phyloP scores from a whole-genome alignment of 2,113 vertebrate genomes.

The Hippoglossus stenolepis region DNA sequence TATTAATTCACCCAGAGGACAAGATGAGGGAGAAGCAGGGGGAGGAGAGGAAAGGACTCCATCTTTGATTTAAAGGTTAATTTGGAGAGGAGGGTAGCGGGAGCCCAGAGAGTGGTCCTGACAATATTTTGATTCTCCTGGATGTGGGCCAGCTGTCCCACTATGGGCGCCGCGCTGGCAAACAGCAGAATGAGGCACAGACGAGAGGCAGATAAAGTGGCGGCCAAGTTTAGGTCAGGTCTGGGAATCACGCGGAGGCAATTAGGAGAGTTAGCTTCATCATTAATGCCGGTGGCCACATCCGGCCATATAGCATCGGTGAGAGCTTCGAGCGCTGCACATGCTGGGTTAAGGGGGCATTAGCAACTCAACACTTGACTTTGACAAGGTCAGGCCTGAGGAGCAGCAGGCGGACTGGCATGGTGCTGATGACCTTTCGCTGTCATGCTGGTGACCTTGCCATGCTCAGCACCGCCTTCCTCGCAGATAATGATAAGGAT shows the following conservation, averaged over 20 bases:
- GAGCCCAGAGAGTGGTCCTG: constrained; percentile 65
- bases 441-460: constrained; percentile 72
- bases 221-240: constrained; percentile 68
- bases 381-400: constrained; percentile 75
- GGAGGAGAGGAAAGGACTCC: constrained; percentile 61
- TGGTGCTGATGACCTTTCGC: constrained; percentile 67
- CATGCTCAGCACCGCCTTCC: constrained; percentile 37
- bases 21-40: constrained; percentile 63
- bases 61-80: constrained; percentile 82
- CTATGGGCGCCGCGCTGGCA: constrained; percentile 31
- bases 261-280: constrained; percentile 73
- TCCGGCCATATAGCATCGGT: constrained; percentile 35
- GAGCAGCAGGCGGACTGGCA: constrained; percentile 71
- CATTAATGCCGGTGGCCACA: constrained; percentile 65
- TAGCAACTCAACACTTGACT: constrained; percentile 68
- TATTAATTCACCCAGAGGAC: constrained; percentile 80
- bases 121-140: constrained; percentile 76
- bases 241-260: constrained; percentile 65
- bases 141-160: constrained; percentile 73
- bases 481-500: constrained; percentile 49
- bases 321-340: constrained; percentile 36
- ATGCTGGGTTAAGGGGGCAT: constrained; percentile 65
- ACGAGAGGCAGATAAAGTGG: constrained; percentile 53
- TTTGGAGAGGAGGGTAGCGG: constrained; percentile 67
- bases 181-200: constrained; percentile 41